Evolutionary conservation across 1,140 invertebrate species (phyloP), one percentile per base, ranked within the genome.

Genomic region (Sesamia nonagrioides): DNA sequence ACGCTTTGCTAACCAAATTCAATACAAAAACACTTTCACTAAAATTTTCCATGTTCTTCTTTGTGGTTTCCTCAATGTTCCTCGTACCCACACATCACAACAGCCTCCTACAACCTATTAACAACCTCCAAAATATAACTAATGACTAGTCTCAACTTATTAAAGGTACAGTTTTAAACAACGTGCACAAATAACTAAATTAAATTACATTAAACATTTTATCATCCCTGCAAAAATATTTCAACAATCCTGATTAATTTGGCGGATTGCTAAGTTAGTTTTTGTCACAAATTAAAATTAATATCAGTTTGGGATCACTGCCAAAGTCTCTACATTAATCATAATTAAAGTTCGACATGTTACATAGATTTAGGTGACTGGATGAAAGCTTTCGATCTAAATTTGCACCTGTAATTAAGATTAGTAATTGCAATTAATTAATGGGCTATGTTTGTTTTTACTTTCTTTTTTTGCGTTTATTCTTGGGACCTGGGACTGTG

Each of bases 211-310:
- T 48, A 15, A 66, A 45, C 18, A 33, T 7, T n/a, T 54, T 54
- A 13, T 11, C 6, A 17, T 11, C 33, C 27, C 33, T n/a, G 13
- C 7, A 71, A 52, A 71, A 71, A 71, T 52, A 71, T 52, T 35
- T 71, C 13, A 52, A 13, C 21, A 56, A 58, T 18, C 21, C 69
- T 17, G 48, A 73, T 73, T 73, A 73, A 75, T 60, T 48, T 37
- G 17, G 18, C 52, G 27, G 9, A 50, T n/a, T 9, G 17, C 6
- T 35, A 40, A 60, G 13, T 75, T 63, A 66, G 60, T 50, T 66
- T 66, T 52, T 52, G 60, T 66, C 74, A 52, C 74, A 76, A 76
- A 76, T 66, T 63, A 76, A 76, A 76, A 76, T 66, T 66, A 76
- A 76, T 76, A 66, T 66, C 48, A 76, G 74, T 76, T 76, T 35